These are phyloP conservation scores for Apis florea DNA, from an alignment of 1,140 invertebrate species.

Conservation along the genomic window DNA sequence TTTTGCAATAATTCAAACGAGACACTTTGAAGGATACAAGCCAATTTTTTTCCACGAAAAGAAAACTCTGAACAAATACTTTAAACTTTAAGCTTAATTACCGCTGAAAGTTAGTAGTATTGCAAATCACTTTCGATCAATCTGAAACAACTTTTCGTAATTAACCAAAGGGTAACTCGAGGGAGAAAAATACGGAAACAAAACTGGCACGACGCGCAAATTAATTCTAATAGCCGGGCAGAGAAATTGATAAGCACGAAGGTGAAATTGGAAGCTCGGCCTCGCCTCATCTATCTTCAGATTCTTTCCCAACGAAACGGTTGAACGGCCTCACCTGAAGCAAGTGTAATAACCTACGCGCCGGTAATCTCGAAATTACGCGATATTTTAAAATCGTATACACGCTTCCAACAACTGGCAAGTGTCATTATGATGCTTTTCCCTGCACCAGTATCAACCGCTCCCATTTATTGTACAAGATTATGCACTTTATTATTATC, in stretches of 20 bases:
- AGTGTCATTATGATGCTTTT: constrained; percentile 33
- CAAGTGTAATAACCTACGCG: not conserved
- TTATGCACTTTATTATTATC: constrained; percentile 65
- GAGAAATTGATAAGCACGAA: not conserved
- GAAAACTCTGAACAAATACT: too few species aligned
- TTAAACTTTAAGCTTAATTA: too few species aligned
- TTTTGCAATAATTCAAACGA: too few species aligned
- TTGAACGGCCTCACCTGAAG: not conserved
- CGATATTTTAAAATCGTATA: constrained; percentile 36
- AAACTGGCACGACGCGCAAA: not conserved
- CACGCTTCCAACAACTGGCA: constrained; percentile 30
- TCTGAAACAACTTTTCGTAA: not conserved
- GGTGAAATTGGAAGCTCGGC: constrained; percentile 32
- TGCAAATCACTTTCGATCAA: not conserved
- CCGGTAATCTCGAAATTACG: constrained; percentile 23
- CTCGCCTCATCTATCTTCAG: not conserved
- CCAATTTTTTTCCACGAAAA: too few species aligned
- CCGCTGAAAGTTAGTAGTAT: not conserved
- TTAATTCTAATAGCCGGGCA: not conserved
- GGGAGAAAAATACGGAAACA: fast-evolving
- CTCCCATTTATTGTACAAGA: constrained; percentile 48
- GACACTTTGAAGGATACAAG: too few species aligned
- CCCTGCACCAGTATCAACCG: constrained; percentile 20
- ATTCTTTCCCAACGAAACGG: not conserved
- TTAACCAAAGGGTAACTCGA: not conserved